A percentile compares a stretch with the other conserved stretches of the same genome.
Conservation (phyloP, 2,797 vertebrate genomes). For the Prionace glauca region DNA sequence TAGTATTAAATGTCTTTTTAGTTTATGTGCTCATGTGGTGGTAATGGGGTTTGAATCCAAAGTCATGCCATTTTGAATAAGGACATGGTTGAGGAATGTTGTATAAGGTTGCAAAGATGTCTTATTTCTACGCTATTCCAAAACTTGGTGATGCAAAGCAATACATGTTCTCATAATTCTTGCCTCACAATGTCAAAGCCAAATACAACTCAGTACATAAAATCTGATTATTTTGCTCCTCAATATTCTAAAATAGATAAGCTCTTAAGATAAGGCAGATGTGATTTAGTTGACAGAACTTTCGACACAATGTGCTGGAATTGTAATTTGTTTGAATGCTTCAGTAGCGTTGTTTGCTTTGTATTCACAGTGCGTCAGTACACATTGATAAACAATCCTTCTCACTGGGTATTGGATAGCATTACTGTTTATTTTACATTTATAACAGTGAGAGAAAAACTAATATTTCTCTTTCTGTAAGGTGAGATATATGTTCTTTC, state of each 20-base stretch:
- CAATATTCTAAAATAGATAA: neutral
- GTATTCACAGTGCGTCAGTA: neutral
- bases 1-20: neutral
- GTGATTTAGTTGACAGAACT: neutral
- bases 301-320: neutral
- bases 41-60: neutral
- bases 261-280: neutral
- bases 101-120: neutral
- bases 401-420: neutral
- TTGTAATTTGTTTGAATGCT: neutral
- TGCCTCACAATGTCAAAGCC: neutral
- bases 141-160: neutral
- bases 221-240: neutral
- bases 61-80: neutral
- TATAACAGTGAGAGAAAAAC: neutral
- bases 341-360: neutral
- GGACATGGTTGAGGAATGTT: neutral
- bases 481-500: neutral
- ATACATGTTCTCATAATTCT: neutral
- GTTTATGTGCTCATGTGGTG: neutral
- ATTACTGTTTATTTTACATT: neutral
- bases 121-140: neutral
- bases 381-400: neutral
- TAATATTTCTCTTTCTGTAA: neutral
- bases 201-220: neutral